Evolutionary conservation across 1,140 invertebrate genomes (phyloP), one percentile per base, ranked within the genome.

Genomic region (Drosophila punjabiensis): DNA sequence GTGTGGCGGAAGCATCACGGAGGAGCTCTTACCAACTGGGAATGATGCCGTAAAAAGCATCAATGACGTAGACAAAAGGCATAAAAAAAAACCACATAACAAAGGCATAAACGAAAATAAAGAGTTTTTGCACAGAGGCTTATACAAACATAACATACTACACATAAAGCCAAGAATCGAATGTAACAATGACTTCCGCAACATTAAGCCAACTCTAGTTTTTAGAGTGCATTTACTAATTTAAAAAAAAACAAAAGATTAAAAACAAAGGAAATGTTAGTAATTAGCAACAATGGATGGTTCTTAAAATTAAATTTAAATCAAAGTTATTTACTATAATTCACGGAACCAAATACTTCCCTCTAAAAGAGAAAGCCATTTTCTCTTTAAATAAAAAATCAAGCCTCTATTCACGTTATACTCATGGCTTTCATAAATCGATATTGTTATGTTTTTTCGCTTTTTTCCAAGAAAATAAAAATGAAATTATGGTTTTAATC

Each of bases 401-500:
- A 14, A 7, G 5, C 8, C 14, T 18, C 10, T n/a, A 18, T 39
- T 13, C 11, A 3, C 48, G 8, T 60, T 28, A 52, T 45, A 5
- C 8, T 24, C 16, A 35, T 47, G 50, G 32, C 58, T 58, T 75
- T 24, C 16, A 60, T 30, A 64, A 18, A 30, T 18, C 53, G 18
- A 35, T 35, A 56, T 5, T 8, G 3, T 11, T 58, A 11, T 18
- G 13, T 32, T 58, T 20, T 30, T 32, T 4, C 13, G 5, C 7
- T 16, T 59, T 37, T 37, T 56, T 43, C 35, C 37, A 30, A 10
- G 41, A 67, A 63, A 76, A 68, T 47, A 45, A 48, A 65, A 59
- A 63, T 62, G 13, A 70, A 76, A 65, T 84, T 71, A 76, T 68
- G 48, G 16, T 37, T 58, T 77, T 65, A 76, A 76, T 66, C 77